Evolutionary conservation across 2,797 vertebrate species (phyloP).

Genomic region (Gobio occitaniae): DNA sequence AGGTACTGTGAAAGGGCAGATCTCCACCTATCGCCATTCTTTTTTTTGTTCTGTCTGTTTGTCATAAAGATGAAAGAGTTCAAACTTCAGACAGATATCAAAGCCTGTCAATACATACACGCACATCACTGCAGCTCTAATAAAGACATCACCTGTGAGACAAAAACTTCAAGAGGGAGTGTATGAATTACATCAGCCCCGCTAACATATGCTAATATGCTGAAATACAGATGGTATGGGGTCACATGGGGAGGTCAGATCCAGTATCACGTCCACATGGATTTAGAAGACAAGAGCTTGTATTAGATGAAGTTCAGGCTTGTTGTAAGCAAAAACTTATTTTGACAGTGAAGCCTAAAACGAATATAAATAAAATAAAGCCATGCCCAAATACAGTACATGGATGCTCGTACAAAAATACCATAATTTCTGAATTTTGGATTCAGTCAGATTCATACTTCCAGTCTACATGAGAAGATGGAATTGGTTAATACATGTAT

Average conservation of each 20-base stretch:
- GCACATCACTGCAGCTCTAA: conserved; percentile 23
- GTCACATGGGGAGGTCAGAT: conserved; percentile 23
- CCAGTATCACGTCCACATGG: conserved; percentile 25
- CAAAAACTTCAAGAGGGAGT: conserved; percentile 33
- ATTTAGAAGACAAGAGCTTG: background rate
- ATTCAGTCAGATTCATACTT: background rate
- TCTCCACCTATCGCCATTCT: conserved; percentile 42
- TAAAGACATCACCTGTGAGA: conserved; percentile 46
- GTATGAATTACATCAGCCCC: conserved; percentile 28
- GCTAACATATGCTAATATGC: conserved; percentile 32
- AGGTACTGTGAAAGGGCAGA: conserved; percentile 23
- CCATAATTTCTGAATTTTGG: background rate
- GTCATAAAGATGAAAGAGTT: conserved; percentile 56
- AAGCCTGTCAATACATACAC: conserved; percentile 40
- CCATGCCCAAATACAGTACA: background rate
- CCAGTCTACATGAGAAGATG: background rate
- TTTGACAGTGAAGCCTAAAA: background rate
- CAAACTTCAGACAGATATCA: conserved; percentile 47
- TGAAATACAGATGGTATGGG: conserved; percentile 13
- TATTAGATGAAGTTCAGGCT: conserved; percentile 16
- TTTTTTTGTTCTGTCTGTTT: conserved; percentile 39
- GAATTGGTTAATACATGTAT: background rate
- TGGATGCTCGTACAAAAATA: background rate
- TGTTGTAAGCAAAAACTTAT: background rate
- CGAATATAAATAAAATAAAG: background rate